Evolutionary conservation across 2,888 invertebrate genomes (phyloP), one percentile per base, ranked within the genome.

Genomic region (Hipparchia sbordonii): DNA sequence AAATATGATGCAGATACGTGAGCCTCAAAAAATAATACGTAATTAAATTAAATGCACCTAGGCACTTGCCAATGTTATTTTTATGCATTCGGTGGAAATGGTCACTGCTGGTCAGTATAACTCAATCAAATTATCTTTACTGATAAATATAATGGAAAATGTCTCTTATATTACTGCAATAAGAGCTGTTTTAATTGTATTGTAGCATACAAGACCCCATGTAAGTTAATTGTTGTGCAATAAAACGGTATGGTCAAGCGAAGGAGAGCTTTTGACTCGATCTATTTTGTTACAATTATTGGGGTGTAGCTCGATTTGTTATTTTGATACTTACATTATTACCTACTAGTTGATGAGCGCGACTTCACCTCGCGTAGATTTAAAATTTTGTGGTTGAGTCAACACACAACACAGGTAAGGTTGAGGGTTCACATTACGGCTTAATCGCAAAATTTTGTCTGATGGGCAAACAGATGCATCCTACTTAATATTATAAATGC

Each of bases 21-120:
- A 39, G 39, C 5, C 39, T 39, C 39, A 39, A 39, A 39, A 39
- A 39, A 39, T 39, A 39, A 39, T 39, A 39, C 2, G 39, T 39
- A 39, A 2, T 39, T 39, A 39, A 39, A 39, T 39, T 4, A 39
- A 39, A 39, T 39, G 3, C 1, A 39, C 39, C 39, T 4, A 67
- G 39, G 23, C 73, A 74, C 71, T 75, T 72, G 73, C 54, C 33
- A 71, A 39, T 87, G 82, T 90, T 90, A 83, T 85, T 82, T 84
- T 82, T 89, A 82, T 70, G 82, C 89, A 87, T 83, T 87, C 85
- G 87, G 87, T 77, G 73, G 73, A 74, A 57, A 79, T 78, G 81
- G 78, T 82, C 87, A 88, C 84, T 88, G 86, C 83, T 84, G 86
- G 87, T 84, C 84, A 85, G 73, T 77, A 51, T 23, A 39, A 69